Evolutionary conservation across 2,888 invertebrate genomes (phyloP), one percentile per base, ranked within the genome.

Genomic region (Arrhopalites spinosus): DNA sequence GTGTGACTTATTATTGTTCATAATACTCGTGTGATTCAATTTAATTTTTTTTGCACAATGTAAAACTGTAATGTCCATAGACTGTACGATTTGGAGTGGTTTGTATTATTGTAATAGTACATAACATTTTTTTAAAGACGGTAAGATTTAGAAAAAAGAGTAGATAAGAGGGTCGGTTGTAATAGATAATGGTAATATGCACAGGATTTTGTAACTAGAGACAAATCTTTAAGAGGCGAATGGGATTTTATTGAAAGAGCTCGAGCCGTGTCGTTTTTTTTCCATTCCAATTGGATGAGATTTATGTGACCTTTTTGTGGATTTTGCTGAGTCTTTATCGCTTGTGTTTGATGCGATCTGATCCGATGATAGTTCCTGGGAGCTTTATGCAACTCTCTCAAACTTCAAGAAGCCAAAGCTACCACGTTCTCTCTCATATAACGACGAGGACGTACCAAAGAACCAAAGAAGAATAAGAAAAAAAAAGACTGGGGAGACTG

Each of bases 221-320:
- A 69, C 69, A 69, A 69, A 69, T 69, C 69, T 69, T 69, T 45
- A 53, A 29, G 69, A 69, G 30, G n/a, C 45, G 53, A 69, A 69
- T 69, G 69, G 29, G 69, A 69, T 69, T 69, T 53, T 69, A 69
- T 69, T 69, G 47, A 69, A 69, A 69, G 69, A 69, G 29, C 53
- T 50, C 29, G 45, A 25, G 50, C n/a, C 27, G 69, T 68, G 29
- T 47, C 69, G 53, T 69, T 69, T 69, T 63, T 11, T 50, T 69
- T 53, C 69, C 69, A 47, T 69, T 69, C 47, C 66, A 73, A 73
- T 73, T 73, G 73, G 73, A 73, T 73, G 73, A 73, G 73, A 73
- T 73, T 73, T 73, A 73, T 73, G 73, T 73, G 73, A 73, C 73
- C 73, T 73, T 73, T 73, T 50, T 66, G 66, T 67, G 53, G 66